phyloP scores from a whole-genome alignment of 2,888 invertebrate species.

The Ormia ochracea region DNA sequence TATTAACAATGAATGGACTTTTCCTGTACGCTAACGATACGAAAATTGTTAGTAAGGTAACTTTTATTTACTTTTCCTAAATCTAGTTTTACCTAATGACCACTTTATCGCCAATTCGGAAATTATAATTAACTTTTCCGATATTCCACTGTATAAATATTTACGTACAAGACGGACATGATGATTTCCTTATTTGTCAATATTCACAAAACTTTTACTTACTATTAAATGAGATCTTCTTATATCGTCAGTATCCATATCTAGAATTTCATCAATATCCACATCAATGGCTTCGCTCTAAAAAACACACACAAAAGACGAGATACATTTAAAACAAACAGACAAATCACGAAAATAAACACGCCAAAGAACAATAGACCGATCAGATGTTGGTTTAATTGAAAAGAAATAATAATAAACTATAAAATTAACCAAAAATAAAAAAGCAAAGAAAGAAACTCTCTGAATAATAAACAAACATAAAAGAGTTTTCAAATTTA shows the following conservation, averaged over 20 bases:
- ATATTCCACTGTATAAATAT: too few species aligned
- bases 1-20: too few species aligned
- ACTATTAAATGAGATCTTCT: slow-evolving; percentile 89
- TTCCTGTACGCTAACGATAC: too few species aligned
- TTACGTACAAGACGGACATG: too few species aligned
- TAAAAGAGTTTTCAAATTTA: not conserved
- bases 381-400: slow-evolving; percentile 23
- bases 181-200: not conserved
- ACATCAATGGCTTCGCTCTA: slow-evolving; percentile 85
- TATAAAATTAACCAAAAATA: slow-evolving; percentile 15
- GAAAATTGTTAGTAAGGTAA: too few species aligned
- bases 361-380: not conserved
- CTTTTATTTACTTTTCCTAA: too few species aligned
- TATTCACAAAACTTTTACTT: slow-evolving; percentile 66
- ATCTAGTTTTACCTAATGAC: too few species aligned
- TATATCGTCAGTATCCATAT: slow-evolving; percentile 93
- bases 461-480: slow-evolving; percentile 27
- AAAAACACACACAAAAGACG: slow-evolving; percentile 28
- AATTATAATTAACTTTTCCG: too few species aligned
- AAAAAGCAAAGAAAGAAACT: slow-evolving; percentile 4
- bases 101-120: too few species aligned
- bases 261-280: slow-evolving; percentile 95
- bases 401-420: not conserved
- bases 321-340: slow-evolving; percentile 22
- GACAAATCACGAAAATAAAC: slow-evolving; percentile 23